These are phyloP conservation scores for Nephrotoma appendiculata DNA, from an alignment of 2,888 invertebrate genomes.

Conservation along the genomic window DNA sequence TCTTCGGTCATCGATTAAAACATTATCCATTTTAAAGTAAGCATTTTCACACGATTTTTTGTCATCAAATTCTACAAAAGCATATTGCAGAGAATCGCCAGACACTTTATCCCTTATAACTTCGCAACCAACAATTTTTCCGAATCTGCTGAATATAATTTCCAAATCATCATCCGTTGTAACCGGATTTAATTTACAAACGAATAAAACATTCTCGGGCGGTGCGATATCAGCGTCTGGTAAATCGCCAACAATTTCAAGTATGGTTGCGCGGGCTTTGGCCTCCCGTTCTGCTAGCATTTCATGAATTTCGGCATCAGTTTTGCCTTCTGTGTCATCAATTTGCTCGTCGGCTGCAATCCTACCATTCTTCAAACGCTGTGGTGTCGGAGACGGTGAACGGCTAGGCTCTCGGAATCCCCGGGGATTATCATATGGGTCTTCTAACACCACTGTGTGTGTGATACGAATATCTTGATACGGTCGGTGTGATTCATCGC, in stretches of 20 bases:
- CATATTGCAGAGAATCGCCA: conserved; percentile 93
- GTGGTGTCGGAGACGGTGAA: conserved; percentile 80
- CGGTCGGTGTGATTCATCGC: conserved; percentile 78
- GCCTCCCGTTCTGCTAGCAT: conserved; percentile 84
- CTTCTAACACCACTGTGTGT: conserved; percentile 90
- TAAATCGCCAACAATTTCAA: conserved; percentile 96
- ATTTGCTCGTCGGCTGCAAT: conserved; percentile 90
- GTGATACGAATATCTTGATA: conserved; percentile 93
- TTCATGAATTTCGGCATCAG: conserved; percentile 72
- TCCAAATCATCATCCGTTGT: conserved; percentile 95
- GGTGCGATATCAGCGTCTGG: conserved; percentile 96
- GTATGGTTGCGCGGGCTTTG: conserved; percentile 87
- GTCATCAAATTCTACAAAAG: conserved; percentile 94
- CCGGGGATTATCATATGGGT: conserved; percentile 85
- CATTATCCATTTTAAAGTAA: conserved; percentile 99
- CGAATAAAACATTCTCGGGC: conserved; percentile 97
- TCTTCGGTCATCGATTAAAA: conserved; percentile 92
- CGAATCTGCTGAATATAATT: conserved; percentile 95
- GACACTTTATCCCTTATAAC: conserved; percentile 88
- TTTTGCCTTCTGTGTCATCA: conserved; percentile 77
- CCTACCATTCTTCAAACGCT: conserved; percentile 66
- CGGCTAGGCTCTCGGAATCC: conserved; percentile 61
- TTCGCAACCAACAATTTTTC: conserved; percentile 85
- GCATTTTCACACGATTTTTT: conserved; percentile 90
- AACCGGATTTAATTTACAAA: conserved; percentile 97